phyloP scores from a whole-genome alignment of 1,140 invertebrate species.

The Zaprionus gabonicus region DNA sequence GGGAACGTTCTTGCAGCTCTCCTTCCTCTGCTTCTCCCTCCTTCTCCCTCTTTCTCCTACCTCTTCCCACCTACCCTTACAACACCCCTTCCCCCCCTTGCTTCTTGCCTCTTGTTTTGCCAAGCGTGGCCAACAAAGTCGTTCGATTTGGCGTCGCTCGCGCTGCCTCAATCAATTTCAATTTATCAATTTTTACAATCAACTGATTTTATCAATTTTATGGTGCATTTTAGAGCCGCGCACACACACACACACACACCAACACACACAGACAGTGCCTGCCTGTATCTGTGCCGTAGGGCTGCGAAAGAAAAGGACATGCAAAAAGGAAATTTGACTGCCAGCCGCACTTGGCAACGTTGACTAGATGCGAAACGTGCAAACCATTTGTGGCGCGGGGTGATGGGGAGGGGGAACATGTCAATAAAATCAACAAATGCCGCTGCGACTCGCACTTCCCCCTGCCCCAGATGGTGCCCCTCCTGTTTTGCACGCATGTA shows the following conservation, averaged over 20 bases:
- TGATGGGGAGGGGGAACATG: slow-evolving; percentile 43
- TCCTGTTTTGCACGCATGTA: slow-evolving; percentile 46
- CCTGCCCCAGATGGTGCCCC: neutral
- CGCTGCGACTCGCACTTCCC: slow-evolving; percentile 55
- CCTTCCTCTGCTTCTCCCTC: no score
- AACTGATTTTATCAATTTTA: slow-evolving; percentile 83
- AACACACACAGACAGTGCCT: slow-evolving; percentile 5
- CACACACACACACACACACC: slow-evolving; percentile 34
- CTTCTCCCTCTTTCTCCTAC: no score
- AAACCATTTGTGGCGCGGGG: neutral
- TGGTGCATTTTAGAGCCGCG: slow-evolving; percentile 76
- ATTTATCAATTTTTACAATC: slow-evolving; percentile 83
- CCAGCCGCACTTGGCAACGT: slow-evolving; percentile 41
- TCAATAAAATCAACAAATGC: slow-evolving; percentile 82
- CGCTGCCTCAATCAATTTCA: slow-evolving; percentile 81
- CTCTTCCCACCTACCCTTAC: neutral
- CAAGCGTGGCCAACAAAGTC: slow-evolving; percentile 55
- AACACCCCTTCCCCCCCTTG: no score
- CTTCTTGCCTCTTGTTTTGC: slow-evolving; percentile 9
- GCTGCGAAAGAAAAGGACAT: slow-evolving; percentile 46
- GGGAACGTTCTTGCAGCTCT: neutral
- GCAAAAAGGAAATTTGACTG: slow-evolving; percentile 71
- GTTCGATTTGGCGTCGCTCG: slow-evolving; percentile 41
- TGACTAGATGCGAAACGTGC: slow-evolving; percentile 30
- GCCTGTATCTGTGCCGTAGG: neutral